Conservation (phyloP, 2,113 vertebrate species). For the Vireo altiloquus region DNA sequence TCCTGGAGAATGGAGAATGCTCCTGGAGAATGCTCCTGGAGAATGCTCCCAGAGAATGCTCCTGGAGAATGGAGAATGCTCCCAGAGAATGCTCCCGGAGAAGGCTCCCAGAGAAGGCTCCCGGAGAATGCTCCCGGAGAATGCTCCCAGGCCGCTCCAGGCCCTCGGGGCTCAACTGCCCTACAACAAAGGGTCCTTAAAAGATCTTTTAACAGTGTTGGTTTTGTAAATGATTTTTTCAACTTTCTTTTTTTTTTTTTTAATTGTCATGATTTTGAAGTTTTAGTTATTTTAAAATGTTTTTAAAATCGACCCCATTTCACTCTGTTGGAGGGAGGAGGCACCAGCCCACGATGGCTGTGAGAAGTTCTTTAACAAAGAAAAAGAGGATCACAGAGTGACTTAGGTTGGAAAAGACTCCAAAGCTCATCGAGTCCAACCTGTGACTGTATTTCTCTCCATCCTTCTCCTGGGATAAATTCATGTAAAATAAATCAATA, state of each 20-base stretch:
- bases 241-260: neutral
- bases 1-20: too few species aligned
- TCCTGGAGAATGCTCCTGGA: neutral
- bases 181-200: neutral
- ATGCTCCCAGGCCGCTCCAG: neutral
- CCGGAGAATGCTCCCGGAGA: too few species aligned
- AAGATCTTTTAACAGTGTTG: neutral
- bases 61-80: too few species aligned
- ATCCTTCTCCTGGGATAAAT: neutral
- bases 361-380: too few species aligned
- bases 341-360: neutral
- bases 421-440: neutral
- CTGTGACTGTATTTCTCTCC: neutral
- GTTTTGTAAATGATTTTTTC: too few species aligned
- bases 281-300: neutral
- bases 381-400: neutral
- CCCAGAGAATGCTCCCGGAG: neutral
- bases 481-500: neutral
- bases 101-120: too few species aligned
- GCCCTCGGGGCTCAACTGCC: neutral
- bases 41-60: too few species aligned
- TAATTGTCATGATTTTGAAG: neutral
- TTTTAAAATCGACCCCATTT: accelerated
- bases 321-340: neutral
- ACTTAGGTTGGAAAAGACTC: neutral